phyloP scores from a whole-genome alignment of 2,888 invertebrate genomes.

The Sylvicola fuscatus region DNA sequence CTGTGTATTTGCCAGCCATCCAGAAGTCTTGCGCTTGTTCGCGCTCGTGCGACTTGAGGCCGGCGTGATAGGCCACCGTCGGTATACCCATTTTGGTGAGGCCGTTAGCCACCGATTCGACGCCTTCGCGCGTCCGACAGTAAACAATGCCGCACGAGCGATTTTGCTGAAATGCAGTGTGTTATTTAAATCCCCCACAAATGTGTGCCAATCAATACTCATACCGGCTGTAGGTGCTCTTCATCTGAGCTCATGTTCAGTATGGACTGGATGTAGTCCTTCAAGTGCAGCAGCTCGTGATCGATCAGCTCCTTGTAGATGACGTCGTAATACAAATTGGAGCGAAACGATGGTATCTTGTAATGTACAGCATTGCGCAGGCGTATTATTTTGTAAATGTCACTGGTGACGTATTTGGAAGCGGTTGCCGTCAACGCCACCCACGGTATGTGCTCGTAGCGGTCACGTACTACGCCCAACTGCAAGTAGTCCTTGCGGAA shows the following conservation, averaged over 20 bases:
- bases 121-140: conserved; percentile 82
- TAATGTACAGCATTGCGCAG: conserved; percentile 48
- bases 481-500: conserved; percentile 90
- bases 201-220: no score
- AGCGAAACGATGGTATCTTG: conserved; percentile 73
- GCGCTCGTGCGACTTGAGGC: conserved; percentile 51
- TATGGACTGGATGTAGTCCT: conserved; percentile 25
- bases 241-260: not conserved
- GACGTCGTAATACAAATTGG: conserved; percentile 90
- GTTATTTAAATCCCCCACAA: no score
- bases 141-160: conserved; percentile 76
- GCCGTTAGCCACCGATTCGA: conserved; percentile 61
- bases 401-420: conserved; percentile 51
- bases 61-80: conserved; percentile 79
- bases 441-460: conserved; percentile 53
- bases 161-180: conserved; percentile 15
- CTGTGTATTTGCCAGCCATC: conserved; percentile 71
- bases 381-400: conserved; percentile 56
- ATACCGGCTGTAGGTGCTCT: conserved; percentile 1
- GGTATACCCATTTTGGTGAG: conserved; percentile 52
- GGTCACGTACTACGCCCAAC: conserved; percentile 44
- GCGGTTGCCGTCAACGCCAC: conserved; percentile 95
- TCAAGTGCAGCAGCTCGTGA: conserved; percentile 63
- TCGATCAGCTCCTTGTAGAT: conserved; percentile 66
- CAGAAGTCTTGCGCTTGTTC: conserved; percentile 72